Evolutionary conservation across 2,888 invertebrate genomes (phyloP).

Genomic region (Xylota segnis): DNA sequence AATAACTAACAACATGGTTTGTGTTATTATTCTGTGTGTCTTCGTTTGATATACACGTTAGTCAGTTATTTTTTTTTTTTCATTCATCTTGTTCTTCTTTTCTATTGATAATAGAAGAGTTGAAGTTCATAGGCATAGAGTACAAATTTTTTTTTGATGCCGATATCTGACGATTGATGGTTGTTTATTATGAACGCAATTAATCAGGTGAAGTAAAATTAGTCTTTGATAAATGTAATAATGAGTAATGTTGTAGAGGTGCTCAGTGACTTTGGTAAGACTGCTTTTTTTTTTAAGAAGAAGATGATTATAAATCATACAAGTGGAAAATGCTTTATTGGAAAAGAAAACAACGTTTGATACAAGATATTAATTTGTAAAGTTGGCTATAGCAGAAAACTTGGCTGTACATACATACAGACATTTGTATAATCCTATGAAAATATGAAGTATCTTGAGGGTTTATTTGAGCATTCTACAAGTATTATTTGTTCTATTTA

Average conservation of each 20-base stretch:
- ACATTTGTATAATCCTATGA: too few relatives aligned
- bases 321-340: constrained; percentile 17
- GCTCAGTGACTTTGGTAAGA: constrained; percentile 12
- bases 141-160: constrained; percentile 45
- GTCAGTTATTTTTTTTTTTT: constrained; percentile 2
- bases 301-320: constrained; percentile 51
- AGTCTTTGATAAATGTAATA: constrained; percentile 57
- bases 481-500: too few relatives aligned
- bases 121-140: constrained; percentile 65
- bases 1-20: constrained; percentile 70
- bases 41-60: constrained; percentile 29
- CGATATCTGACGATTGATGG: constrained; percentile 74
- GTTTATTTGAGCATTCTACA: too few relatives aligned
- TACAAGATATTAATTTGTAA: too few relatives aligned
- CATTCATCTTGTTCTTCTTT: constrained; percentile 4
- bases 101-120: constrained; percentile 63
- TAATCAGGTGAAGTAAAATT: constrained; percentile 74
- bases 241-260: constrained; percentile 26
- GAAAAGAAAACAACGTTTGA: constrained; percentile 16
- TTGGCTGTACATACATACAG: too few relatives aligned
- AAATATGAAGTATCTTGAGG: too few relatives aligned
- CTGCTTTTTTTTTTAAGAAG: constrained; percentile 21
- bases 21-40: constrained; percentile 56
- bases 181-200: constrained; percentile 75
- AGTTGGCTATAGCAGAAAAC: too few relatives aligned